Evolutionary conservation across 1,140 invertebrate species (phyloP), one percentile per base, ranked within the genome.

Genomic region (Tetramorium alpestre): DNA sequence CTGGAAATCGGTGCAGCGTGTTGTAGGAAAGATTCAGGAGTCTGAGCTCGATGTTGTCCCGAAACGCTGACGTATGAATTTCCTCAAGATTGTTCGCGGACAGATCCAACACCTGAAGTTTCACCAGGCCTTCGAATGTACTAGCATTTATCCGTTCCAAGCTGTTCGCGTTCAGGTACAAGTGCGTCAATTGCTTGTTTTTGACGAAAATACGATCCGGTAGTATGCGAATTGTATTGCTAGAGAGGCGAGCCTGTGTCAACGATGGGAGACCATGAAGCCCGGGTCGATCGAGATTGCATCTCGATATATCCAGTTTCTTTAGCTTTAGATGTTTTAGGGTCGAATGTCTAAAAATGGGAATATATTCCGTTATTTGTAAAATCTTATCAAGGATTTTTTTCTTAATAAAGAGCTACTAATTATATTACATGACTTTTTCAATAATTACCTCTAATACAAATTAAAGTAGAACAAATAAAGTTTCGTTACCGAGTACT

Each of bases 11-110:
- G n/a, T 73, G 18, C 16, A 95, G 65, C 22, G 67, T 95, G 91
- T 98, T 98, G 92, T 96, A 96, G 0, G 97, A 97, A 73, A 97
- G 92, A 93, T 97, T 97, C 56, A 97, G 91, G 73, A 95, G 89
- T 88, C 96, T 95, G 1, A 97, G 87, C n/a, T 95, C 93, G n/a
- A 93, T 94, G 16, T 97, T 93, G 1, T 96, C 95, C 38, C 92
- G 90, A 88, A 97, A 97, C 2, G 96, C 95, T 65, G 95, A 94
- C 22, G 93, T 90, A 77, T 96, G 95, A 22, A 97, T 90, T 0
- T 93, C 87, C 5, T 95, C 95, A 10, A 97, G 95, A 56, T 95
- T 95, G 92, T 97, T 97, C 41, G 94, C 94, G 0, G 97, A 97
- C 44, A 97, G 91, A 94, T 97, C 97, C 8, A 97, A 90, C 47